A percentile compares a stretch with the other conserved stretches of the same genome.
Conservation (phyloP, 2,797 vertebrate genomes). For the Glyptemys insculpta region DNA sequence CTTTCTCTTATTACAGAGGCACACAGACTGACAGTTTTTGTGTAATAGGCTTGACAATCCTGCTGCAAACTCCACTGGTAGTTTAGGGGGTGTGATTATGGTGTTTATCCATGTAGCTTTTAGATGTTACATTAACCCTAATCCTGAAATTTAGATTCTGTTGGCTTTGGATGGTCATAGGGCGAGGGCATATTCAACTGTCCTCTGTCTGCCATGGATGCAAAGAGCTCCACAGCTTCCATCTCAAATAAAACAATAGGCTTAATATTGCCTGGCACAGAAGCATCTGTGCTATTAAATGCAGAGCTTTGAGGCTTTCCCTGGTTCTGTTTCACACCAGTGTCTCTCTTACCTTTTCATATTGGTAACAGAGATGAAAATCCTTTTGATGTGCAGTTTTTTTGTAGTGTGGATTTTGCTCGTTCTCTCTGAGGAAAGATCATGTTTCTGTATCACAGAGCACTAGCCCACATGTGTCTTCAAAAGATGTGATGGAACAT, state of each 20-base stretch:
- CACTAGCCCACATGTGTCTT: not conserved
- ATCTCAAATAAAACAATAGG: constrained; percentile 26
- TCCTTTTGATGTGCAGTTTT: constrained; percentile 4
- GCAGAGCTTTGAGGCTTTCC: constrained; percentile 61
- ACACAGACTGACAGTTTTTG: not conserved
- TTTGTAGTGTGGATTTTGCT: not conserved
- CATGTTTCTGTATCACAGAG: constrained; percentile 18
- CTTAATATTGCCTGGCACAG: constrained; percentile 53
- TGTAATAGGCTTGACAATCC: not conserved
- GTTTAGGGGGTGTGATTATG: not conserved
- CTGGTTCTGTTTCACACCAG: constrained; percentile 39
- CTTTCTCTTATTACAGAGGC: constrained; percentile 34
- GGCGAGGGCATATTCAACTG: not conserved
- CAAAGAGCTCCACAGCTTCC: constrained; percentile 44
- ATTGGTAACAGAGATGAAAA: constrained; percentile 54
- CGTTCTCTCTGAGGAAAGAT: constrained; percentile 22
- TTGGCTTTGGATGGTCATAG: not conserved
- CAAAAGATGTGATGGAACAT: not conserved
- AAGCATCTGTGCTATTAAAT: constrained; percentile 56
- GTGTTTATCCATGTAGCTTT: not conserved
- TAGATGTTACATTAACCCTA: constrained; percentile 22
- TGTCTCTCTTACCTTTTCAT: constrained; percentile 40
- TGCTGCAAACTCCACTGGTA: not conserved
- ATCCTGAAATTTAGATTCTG: not conserved
- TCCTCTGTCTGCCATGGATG: not conserved